Base-by-base conservation (phyloP, 1,140 invertebrate genomes). In the Rhynchophorus ferrugineus region DNA sequence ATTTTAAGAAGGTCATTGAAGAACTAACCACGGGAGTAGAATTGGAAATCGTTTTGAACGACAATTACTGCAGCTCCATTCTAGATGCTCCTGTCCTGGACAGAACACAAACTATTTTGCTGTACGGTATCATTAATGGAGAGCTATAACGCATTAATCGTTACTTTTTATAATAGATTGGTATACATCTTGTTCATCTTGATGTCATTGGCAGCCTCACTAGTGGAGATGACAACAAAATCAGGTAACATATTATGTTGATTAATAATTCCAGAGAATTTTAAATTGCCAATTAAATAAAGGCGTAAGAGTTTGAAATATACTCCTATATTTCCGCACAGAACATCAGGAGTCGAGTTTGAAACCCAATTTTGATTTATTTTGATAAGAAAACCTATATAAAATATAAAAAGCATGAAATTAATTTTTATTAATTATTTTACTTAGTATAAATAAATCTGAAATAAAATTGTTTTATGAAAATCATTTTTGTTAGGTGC, bases 1-100 rank as follows among this genome's bases (percentile, higher is more conserved):
- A 61, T 58, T 61, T 61, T 45, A 56, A 39, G 6, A 58, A 56
- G 51, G 35, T 17, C 19, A 41, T 61, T 29, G 37, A 11, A 14
- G 49, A 49, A 17, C 33, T 59, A 21, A 49, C 49, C 9, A 42
- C 48, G 8, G 57, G 57, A 17, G 13, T 59, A 6, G 54, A 56
- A 33, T 13, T 56, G 14, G 19, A 44, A 33, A 35, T 56, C 19
- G 47, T 34, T 36, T 8, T 59, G 36, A 16, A 47, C 8, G 33
- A 56, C 3, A 42, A 52, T 7, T 37, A 49, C 37, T 59, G 57
- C 37, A 11, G 42, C 3, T 42, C 49, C 2, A 3, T 33, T 5
- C 17, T 39, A 7, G 38, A 42, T 29, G 3, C 36, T 14, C 47
- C 33, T 3, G 14, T 20, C 19, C 36, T 56, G 29, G 47, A 39